Evolutionary conservation across 1,140 invertebrate genomes (phyloP), one percentile per base, ranked within the genome.

Genomic region (Eriosoma lanigerum): DNA sequence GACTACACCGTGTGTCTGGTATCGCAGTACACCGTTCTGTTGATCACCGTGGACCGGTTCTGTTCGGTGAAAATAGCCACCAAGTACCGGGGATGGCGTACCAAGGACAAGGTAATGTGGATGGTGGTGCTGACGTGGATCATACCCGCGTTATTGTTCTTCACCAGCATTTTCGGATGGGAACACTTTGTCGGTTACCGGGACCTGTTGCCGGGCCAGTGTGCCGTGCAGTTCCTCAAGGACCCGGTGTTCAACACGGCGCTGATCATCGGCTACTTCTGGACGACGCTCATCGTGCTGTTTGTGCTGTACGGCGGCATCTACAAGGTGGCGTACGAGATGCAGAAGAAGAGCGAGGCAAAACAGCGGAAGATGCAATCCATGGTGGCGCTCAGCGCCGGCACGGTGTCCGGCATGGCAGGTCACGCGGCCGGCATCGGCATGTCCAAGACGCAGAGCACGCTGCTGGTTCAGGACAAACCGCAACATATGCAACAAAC

Each of bases 11-110:
- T 99, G 1, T 99, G 98, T 85, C 88, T 99, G 26, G 97, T 98
- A 6, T 99, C 97, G 3, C 98, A 99, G 86, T 99, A 99, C 86
- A 99, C 98, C 0, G 98, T 99, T 3, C 90, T 99, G 38, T 89
- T 98, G 66, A 99, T 99, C 83, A 99, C 98, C 17, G 95, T 99
- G 72, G 98, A 99, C 87, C 90, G 98, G 82, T 99, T 97, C 87
- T 99, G 97, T 86, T 99, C 97, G 10, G 98, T 99, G 0, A 98
- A 98, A 89, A 98, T 99, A 81, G 97, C 98, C 3, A 96, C 98
- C 0, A 94, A 94, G 84, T 99, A 99, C 87, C 89, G 98, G 68
- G 92, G 94, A 83, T 99, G 98, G 98, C 89, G 98, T 62, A 99
- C 98, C 0, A 96, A 97, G 84, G 91, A 92, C 82, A 90, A 93